Conservation (phyloP, 2,888 invertebrate species). For the Temnothorax rugatulus region DNA sequence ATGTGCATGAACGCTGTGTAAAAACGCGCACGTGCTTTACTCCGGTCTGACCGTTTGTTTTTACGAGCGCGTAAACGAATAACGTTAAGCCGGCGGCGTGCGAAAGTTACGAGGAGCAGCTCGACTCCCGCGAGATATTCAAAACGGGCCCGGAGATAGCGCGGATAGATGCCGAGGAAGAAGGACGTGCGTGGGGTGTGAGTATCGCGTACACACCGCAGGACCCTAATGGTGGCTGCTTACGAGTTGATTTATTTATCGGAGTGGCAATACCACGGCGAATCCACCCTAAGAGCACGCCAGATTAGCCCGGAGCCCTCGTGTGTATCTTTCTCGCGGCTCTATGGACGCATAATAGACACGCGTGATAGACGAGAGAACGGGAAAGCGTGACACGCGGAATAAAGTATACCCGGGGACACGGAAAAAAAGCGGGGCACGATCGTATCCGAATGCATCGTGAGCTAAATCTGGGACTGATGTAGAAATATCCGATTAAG, state of each 20-base stretch:
- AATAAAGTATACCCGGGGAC: conserved; percentile 22
- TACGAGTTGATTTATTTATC: conserved; percentile 86
- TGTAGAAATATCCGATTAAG: conserved; percentile 9
- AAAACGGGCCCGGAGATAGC: neutral
- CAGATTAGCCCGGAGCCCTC: conserved; percentile 72
- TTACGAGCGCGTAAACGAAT: conserved; percentile 41
- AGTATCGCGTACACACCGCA: conserved; percentile 77
- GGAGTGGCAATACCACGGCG: conserved; percentile 84
- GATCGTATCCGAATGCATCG: neutral
- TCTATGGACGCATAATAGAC: conserved; percentile 77
- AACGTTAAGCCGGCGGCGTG: conserved; percentile 21
- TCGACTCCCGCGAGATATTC: conserved; percentile 29
- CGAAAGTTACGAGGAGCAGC: conserved; percentile 27
- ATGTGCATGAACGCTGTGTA: neutral
- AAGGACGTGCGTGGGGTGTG: conserved; percentile 65
- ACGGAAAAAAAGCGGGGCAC: neutral
- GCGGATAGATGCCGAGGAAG: conserved; percentile 6
- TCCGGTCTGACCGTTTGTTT: conserved; percentile 2
- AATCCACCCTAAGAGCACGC: conserved; percentile 81
- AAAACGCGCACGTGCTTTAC: conserved; percentile 11
- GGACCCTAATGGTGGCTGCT: conserved; percentile 83
- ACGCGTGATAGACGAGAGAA: conserved; percentile 73
- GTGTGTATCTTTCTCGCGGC: conserved; percentile 78
- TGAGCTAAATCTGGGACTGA: neutral
- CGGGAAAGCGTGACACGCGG: conserved; percentile 50